Evolutionary conservation across 2,113 vertebrate species (phyloP), one percentile per base, ranked within the genome.

Genomic region (Willisornis vidua): DNA sequence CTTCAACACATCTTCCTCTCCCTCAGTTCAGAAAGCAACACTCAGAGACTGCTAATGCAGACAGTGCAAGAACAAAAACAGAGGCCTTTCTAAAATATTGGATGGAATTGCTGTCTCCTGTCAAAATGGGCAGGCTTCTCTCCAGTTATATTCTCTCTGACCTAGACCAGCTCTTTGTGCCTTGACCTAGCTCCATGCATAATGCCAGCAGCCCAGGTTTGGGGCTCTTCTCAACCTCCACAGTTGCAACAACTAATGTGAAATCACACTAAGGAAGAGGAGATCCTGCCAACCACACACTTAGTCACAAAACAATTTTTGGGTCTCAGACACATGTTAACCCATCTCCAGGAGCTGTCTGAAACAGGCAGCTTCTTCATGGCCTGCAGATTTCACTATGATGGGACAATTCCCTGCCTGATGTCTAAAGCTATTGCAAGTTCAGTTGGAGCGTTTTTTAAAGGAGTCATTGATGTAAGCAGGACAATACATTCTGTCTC

Each of bases 371-470:
- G n/a, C 11, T 68, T 33, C 62, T 58, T 54, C 46, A 29, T 3
- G 6, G 58, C 18, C n/a, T 76, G 39, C 71, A 87, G 26, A 31
- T 80, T 62, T 62, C 54, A 46, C 28, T 46, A 46, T 3, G 4
- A 20, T 14, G 33, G 51, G n/a, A 70, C 37, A 85, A 29, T 5
- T 65, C n/a, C 13, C 24, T 39, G 11, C 10, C 48, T 71, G 35
- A n/a, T 6, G 0, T 5, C 9, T 33, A 73, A 20, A 59, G 14
- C 3, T 79, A 12, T 25, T 22, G 14, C 0, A 3, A 73, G 43
- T 61, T 79, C 54, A 67, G 11, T 24, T 55, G 3, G 6, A 51
- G 16, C 46, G 24, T 66, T 63, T 54, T 54, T 54, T 19, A 72
- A 73, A 93, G 33, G 2, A 7, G 5, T 4, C 70, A 37, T 23